Percentiles rank a stretch among this genome's conserved stretches.
Evolutionary conservation across 2,113 vertebrate species (phyloP).

Genomic region (Merops nubicus): DNA sequence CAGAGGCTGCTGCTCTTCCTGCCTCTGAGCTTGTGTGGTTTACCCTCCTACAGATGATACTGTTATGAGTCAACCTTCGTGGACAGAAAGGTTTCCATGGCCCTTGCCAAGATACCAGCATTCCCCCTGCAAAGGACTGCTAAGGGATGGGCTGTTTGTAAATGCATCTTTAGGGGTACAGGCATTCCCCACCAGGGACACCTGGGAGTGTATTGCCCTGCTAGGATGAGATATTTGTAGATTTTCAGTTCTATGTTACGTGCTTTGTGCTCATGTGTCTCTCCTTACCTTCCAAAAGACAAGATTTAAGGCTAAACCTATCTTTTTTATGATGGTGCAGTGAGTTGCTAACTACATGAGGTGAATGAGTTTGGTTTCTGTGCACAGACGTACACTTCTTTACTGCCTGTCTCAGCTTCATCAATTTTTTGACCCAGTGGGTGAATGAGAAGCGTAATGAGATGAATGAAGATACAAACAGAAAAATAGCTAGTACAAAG

Average conservation of each 20-base stretch:
- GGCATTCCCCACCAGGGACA: neutral
- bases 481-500: neutral
- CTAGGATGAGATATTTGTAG: neutral
- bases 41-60: neutral
- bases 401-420: neutral
- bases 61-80: neutral
- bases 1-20: neutral
- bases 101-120: neutral
- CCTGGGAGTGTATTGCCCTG: neutral
- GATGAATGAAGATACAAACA: neutral
- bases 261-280: neutral
- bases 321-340: neutral
- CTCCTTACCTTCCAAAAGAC: neutral
- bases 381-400: rapidly evolving
- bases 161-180: neutral
- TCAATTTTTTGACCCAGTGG: neutral
- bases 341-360: neutral
- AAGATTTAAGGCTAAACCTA: neutral
- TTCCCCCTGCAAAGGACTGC: neutral
- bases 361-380: neutral
- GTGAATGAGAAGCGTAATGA: neutral
- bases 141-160: rapidly evolving
- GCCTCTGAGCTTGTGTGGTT: neutral
- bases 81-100: neutral
- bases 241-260: neutral